Evolutionary conservation across 2,113 vertebrate species (phyloP).

Genomic region (Saimiri boliviensis): DNA sequence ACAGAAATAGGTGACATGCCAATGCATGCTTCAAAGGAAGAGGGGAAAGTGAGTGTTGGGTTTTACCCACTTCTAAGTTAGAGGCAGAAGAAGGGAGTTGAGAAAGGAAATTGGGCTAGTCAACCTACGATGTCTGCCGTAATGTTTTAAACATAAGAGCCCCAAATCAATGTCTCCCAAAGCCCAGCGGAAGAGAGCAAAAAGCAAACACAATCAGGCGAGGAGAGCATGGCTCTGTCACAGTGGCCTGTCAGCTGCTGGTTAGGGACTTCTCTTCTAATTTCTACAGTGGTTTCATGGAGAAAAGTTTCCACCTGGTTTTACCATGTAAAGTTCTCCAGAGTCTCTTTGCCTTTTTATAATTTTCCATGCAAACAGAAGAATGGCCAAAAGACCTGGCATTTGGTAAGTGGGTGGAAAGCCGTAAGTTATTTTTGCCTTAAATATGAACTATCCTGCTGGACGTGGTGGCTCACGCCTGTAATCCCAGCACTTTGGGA

Average conservation of each 20-base stretch:
- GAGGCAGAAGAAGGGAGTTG: not conserved
- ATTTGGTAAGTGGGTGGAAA: not conserved
- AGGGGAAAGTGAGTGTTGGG: not conserved
- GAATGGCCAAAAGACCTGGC: not conserved
- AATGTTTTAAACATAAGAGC: not conserved
- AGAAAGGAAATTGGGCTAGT: not conserved
- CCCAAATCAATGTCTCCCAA: not conserved
- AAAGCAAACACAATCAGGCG: not conserved
- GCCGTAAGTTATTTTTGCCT: not conserved
- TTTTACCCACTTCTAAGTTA: not conserved
- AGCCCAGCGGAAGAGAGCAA: not conserved
- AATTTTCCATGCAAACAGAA: not conserved
- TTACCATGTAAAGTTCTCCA: not conserved
- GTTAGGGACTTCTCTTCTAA: not conserved
- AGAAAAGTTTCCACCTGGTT: not conserved
- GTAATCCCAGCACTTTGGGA: no score
- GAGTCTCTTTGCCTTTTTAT: not conserved
- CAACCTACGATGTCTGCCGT: not conserved
- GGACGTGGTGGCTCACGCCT: no score
- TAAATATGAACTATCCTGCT: slow-evolving; percentile 18
- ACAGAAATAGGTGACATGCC: not conserved
- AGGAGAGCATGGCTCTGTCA: not conserved
- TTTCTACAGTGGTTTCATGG: not conserved
- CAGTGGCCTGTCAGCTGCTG: no score
- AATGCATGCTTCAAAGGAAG: not conserved